Conservation (phyloP, 2,888 invertebrate genomes). For the Lithophane ornitopus region DNA sequence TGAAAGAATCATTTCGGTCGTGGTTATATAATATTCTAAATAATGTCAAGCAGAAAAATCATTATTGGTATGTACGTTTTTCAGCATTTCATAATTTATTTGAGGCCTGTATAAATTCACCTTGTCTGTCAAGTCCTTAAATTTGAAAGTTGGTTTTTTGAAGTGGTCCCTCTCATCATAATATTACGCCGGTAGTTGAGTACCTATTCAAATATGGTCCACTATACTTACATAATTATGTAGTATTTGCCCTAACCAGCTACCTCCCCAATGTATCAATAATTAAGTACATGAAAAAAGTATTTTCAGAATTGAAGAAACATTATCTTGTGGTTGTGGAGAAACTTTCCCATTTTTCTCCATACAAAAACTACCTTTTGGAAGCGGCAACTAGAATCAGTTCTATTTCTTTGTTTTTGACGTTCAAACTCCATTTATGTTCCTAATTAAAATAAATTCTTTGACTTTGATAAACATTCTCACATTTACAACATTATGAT, state of each 20-base stretch:
- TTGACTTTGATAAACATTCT: no score
- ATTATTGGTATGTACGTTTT: conserved; percentile 76
- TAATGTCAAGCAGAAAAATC: conserved; percentile 80
- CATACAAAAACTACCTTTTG: no score
- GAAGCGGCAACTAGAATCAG: no score
- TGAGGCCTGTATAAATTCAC: not conserved
- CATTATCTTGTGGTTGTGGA: not conserved
- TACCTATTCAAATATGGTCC: not conserved
- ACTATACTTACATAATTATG: not conserved
- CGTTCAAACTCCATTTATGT: no score
- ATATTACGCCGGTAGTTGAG: not conserved
- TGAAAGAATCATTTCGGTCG: conserved; percentile 15
- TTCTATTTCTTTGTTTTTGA: no score
- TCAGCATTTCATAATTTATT: not conserved
- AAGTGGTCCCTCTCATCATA: not conserved
- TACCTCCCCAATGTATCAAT: not conserved
- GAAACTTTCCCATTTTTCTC: no score
- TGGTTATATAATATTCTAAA: conserved; percentile 74
- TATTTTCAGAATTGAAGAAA: not conserved
- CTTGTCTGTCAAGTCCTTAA: not conserved
- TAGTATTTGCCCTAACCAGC: not conserved
- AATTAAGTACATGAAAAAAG: not conserved
- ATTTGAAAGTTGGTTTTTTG: not conserved
- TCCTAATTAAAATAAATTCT: no score
- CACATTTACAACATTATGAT: no score